These are phyloP conservation scores for Phenacoccus solenopsis DNA, from an alignment of 1,140 invertebrate species.

Conservation along the genomic window DNA sequence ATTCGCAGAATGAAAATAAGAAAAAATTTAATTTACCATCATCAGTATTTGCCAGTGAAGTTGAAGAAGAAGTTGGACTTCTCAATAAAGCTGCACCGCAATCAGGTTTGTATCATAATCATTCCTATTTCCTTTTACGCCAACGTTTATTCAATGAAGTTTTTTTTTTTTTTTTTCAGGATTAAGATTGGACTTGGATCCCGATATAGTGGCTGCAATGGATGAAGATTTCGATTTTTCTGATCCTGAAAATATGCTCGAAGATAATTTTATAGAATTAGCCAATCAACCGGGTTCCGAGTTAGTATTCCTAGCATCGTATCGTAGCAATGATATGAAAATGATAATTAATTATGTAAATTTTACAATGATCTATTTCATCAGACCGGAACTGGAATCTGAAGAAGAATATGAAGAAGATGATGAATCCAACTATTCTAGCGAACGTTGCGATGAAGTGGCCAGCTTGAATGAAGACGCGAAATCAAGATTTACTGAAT, in stretches of 20 bases:
- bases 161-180: conserved; percentile 37
- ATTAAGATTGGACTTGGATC: conserved; percentile 70
- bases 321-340: neutral
- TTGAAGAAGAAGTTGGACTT: conserved; percentile 77
- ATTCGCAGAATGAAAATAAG: conserved; percentile 22
- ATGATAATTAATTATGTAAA: neutral
- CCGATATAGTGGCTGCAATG: conserved; percentile 82
- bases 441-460: conserved; percentile 38
- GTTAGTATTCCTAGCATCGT: neutral
- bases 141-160: neutral
- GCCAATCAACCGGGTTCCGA: conserved; percentile 40
- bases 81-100: conserved; percentile 74
- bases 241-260: conserved; percentile 68
- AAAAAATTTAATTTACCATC: conserved; percentile 60
- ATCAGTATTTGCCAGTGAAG: conserved; percentile 78
- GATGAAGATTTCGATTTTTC: conserved; percentile 84
- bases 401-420: conserved; percentile 29
- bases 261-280: conserved; percentile 79
- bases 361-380: conserved; percentile 16
- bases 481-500: conserved; percentile 75
- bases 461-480: conserved; percentile 55
- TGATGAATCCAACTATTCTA: conserved; percentile 34
- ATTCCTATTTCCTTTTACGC: too few relatives aligned
- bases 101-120: conserved; percentile 44
- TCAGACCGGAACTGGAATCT: conserved; percentile 16